Base-by-base conservation (phyloP, 2,888 invertebrate species). In the Coelopa pilipes region DNA sequence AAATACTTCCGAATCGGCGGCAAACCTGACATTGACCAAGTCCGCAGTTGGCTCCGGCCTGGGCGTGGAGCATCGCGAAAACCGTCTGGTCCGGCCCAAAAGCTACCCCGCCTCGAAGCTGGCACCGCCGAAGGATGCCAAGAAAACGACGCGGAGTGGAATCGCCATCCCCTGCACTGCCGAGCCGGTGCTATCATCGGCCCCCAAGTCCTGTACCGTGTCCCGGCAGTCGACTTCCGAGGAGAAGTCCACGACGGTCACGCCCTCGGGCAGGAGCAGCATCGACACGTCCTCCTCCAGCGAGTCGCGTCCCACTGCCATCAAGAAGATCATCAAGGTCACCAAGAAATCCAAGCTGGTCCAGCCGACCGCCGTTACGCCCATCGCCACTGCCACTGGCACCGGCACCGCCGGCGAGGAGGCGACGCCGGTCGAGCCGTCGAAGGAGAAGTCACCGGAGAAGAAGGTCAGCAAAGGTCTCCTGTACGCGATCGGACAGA, bases 401-500 rank as follows among this genome's bases (percentile, higher is more conserved):
- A n/a, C n/a, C 10, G 49, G 49, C 11, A 79, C 78, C 11, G 81
- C 76, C 15, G 80, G 81, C 0, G 79, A 81, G 21, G 84, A 86
- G 82, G 85, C 76, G 74, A 86, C 86, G 9, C 12, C 67, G 12
- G 63, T 15, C 15, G 85, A 85, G 55, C 85, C 84, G 50, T 76
- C 76, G 79, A 89, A 86, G 78, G 84, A 79, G 81, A 88, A 86
- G 72, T 86, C 87, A 0, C 85, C 89, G 10, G 92, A 91, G 82
- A 92, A 92, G 86, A 92, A 92, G 85, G 89, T 90, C 1, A 90
- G 88, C 77, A 87, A 89, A 79, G 90, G 90, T 76, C 89, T 95
- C 79, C 88, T 95, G 57, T 93, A 93, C 82, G 92, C 92, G 0
- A 90, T 95, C 80, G 94, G 95, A 62, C 94, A 93, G 82, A 93